These are phyloP conservation scores for Carapus acus DNA, from an alignment of 2,797 vertebrate species.

Conservation along the genomic window DNA sequence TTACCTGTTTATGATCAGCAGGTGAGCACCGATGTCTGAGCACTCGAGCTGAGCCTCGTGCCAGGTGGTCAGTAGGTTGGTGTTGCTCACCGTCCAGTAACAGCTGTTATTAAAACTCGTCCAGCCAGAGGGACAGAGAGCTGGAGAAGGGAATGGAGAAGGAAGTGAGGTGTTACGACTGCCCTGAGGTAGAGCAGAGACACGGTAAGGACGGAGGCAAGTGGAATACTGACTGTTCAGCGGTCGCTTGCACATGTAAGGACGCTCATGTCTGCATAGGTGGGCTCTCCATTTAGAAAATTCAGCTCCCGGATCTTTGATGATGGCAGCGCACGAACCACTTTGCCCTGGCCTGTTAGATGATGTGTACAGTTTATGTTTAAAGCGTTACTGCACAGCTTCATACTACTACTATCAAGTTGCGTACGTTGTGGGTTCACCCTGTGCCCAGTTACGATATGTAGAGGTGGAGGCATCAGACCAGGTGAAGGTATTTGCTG, in stretches of 20 bases:
- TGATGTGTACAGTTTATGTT: slow-evolving; percentile 2
- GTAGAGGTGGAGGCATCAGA: slow-evolving; percentile 45
- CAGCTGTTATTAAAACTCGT: slow-evolving; percentile 69
- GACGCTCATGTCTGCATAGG: slow-evolving; percentile 67
- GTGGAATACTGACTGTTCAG: slow-evolving; percentile 68
- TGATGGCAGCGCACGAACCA: slow-evolving; percentile 62
- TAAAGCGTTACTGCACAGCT: no score
- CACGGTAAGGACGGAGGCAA: neutral
- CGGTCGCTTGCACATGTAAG: slow-evolving; percentile 74
- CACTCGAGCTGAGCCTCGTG: slow-evolving; percentile 66
- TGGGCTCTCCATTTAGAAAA: slow-evolving; percentile 71
- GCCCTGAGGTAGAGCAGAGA: neutral
- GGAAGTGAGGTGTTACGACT: neutral
- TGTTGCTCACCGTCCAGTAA: slow-evolving; percentile 75
- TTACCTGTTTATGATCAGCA: slow-evolving; percentile 73
- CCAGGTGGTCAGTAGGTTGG: slow-evolving; percentile 71
- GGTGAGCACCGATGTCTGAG: slow-evolving; percentile 47
- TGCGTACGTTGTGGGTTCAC: slow-evolving; percentile 63
- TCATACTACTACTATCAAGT: no score
- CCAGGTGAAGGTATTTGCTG: slow-evolving; percentile 61
- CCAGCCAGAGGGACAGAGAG: slow-evolving; percentile 75
- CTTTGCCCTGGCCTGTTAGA: slow-evolving; percentile 57
- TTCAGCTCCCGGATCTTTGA: slow-evolving; percentile 53
- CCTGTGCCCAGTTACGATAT: slow-evolving; percentile 56
- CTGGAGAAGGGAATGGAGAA: no score